Percentiles rank a stretch among this genome's conserved stretches.
These are phyloP conservation scores for Agriopis marginaria DNA, from an alignment of 2,888 invertebrate species.

Conservation along the genomic window DNA sequence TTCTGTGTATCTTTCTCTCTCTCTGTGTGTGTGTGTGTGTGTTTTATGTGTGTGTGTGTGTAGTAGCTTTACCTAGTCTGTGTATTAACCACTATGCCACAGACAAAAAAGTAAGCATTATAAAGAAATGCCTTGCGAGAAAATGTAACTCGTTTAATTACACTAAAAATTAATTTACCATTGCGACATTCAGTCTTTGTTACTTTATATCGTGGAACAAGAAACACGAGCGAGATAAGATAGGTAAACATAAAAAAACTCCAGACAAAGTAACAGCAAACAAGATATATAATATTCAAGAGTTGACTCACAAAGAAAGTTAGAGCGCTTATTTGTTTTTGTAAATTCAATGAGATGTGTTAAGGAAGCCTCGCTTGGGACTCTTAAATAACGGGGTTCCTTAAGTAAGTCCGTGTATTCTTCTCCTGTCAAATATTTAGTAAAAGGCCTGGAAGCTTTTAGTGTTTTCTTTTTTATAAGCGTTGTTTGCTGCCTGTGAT, in stretches of 20 bases:
- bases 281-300: slow-evolving; percentile 26
- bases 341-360: slow-evolving; percentile 36
- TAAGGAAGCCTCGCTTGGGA: slow-evolving; percentile 36
- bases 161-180: no score
- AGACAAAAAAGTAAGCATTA: no score
- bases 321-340: slow-evolving; percentile 27
- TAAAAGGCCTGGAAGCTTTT: background rate
- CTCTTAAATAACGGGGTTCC: slow-evolving; percentile 46
- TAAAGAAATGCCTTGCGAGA: no score
- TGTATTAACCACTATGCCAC: no score
- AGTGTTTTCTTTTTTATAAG: background rate
- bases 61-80: no score
- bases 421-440: slow-evolving; percentile 2
- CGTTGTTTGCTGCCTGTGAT: no score
- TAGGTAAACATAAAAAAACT: slow-evolving; percentile 12
- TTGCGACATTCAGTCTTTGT: no score
- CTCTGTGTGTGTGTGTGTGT: no score
- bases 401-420: slow-evolving; percentile 43
- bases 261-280: slow-evolving; percentile 16
- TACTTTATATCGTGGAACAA: background rate
- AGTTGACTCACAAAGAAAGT: slow-evolving; percentile 27
- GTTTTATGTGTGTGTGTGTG: no score
- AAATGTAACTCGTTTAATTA: no score
- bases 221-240: slow-evolving; percentile 3
- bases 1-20: no score